phyloP scores from a whole-genome alignment of 2,113 vertebrate species.

The Rhipidura dahli region DNA sequence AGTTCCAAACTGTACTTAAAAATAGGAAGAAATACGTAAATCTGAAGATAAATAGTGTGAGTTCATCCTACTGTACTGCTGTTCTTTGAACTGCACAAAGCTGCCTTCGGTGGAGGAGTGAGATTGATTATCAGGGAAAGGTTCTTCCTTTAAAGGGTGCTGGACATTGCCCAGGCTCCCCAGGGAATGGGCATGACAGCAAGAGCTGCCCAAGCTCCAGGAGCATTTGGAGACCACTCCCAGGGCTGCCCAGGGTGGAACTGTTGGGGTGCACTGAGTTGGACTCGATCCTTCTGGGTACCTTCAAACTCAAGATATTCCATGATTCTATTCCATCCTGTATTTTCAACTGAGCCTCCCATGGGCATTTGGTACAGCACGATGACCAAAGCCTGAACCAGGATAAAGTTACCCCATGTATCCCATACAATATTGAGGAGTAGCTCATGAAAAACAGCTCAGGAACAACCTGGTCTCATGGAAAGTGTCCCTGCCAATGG shows the following conservation, averaged over 20 bases:
- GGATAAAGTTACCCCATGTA: background rate
- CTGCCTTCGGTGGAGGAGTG: background rate
- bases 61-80: background rate
- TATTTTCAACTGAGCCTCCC: background rate
- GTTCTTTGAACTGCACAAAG: background rate
- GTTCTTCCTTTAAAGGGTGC: background rate
- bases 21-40: background rate
- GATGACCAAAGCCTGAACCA: background rate
- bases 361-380: background rate
- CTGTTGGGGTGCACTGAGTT: accelerated
- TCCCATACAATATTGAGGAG: background rate
- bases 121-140: background rate
- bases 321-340: accelerated
- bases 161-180: background rate
- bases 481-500: background rate
- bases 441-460: background rate
- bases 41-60: background rate
- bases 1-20: background rate
- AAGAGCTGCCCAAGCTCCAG: background rate
- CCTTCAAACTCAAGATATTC: background rate
- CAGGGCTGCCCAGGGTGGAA: background rate
- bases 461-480: background rate
- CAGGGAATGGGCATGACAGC: background rate
- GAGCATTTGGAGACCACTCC: accelerated
- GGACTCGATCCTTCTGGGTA: no score